A percentile compares a stretch with the other conserved stretches of the same genome.
These are phyloP conservation scores for Dendropsophus ebraccatus DNA, from an alignment of 2,113 vertebrate genomes.

Conservation along the genomic window DNA sequence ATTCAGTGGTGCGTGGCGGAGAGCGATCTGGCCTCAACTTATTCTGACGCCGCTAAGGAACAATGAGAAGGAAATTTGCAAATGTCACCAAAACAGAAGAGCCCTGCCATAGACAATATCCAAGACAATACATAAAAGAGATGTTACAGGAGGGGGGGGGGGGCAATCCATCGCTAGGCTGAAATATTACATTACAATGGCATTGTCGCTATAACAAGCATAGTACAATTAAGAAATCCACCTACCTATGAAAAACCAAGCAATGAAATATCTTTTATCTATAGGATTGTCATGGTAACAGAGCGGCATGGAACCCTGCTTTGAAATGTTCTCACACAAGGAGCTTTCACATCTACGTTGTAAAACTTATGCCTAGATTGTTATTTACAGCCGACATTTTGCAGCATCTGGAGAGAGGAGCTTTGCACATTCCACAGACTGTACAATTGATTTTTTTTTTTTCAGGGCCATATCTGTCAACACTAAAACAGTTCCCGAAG, in stretches of 20 bases:
- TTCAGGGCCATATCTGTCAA: conserved; percentile 40
- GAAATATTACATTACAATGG: conserved; percentile 22
- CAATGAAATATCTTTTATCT: conserved; percentile 34
- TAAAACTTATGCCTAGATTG: conserved; percentile 42
- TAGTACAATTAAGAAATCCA: conserved; percentile 45
- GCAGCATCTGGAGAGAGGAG: conserved; percentile 3
- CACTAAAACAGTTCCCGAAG: conserved; percentile 50
- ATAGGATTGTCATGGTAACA: conserved; percentile 47
- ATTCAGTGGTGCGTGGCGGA: not conserved
- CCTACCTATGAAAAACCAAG: conserved; percentile 39
- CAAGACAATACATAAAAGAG: not conserved
- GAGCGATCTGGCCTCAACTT: not conserved
- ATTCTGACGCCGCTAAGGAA: conserved; percentile 22
- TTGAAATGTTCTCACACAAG: conserved; percentile 27
- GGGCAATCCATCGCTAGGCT: not conserved
- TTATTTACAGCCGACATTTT: conserved; percentile 49
- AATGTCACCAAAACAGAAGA: conserved; percentile 19
- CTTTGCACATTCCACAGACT: conserved; percentile 27
- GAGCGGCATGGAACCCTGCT: not conserved
- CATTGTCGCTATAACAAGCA: conserved; percentile 22
- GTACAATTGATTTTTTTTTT: conserved; percentile 48
- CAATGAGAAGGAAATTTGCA: conserved; percentile 34
- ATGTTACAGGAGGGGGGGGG: not conserved
- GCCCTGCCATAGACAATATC: not conserved
- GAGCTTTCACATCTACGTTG: conserved; percentile 25